These are phyloP conservation scores for Nematopogon swammerdamellus DNA, from an alignment of 2,888 invertebrate species.

Conservation along the genomic window DNA sequence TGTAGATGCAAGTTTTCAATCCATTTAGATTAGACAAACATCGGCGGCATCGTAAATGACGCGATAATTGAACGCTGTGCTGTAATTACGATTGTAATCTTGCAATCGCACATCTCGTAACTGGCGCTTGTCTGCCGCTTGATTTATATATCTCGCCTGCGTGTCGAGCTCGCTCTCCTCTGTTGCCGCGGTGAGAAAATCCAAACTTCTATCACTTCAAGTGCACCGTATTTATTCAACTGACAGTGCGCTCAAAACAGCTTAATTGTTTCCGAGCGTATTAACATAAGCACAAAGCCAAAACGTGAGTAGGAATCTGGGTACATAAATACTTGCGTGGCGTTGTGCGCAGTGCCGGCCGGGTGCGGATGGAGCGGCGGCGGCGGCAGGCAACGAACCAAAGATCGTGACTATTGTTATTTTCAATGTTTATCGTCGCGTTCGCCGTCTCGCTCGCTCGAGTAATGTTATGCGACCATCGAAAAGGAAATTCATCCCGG, in stretches of 20 bases:
- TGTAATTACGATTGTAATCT: neutral
- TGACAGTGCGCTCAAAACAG: too few species aligned
- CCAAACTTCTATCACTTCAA: too few species aligned
- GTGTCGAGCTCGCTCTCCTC: neutral
- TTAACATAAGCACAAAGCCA: neutral
- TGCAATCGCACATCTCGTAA: neutral
- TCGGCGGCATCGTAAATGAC: neutral
- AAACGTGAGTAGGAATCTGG: neutral
- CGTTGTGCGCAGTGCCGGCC: too few species aligned
- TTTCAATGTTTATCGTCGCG: neutral
- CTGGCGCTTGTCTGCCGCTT: slow-evolving; percentile 14
- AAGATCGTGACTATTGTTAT: neutral
- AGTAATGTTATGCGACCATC: neutral
- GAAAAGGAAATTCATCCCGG: neutral
- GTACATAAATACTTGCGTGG: too few species aligned
- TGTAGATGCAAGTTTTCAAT: too few species aligned
- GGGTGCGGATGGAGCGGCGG: too few species aligned
- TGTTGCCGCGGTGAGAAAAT: neutral
- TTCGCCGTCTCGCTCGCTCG: neutral
- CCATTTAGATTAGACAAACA: neutral
- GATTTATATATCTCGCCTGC: slow-evolving; percentile 18
- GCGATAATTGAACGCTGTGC: neutral
- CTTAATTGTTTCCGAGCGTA: neutral
- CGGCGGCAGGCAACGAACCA: too few species aligned
- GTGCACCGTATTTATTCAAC: too few species aligned